Base-by-base conservation (phyloP, 2,113 vertebrate genomes). In the Amia ocellicauda region DNA sequence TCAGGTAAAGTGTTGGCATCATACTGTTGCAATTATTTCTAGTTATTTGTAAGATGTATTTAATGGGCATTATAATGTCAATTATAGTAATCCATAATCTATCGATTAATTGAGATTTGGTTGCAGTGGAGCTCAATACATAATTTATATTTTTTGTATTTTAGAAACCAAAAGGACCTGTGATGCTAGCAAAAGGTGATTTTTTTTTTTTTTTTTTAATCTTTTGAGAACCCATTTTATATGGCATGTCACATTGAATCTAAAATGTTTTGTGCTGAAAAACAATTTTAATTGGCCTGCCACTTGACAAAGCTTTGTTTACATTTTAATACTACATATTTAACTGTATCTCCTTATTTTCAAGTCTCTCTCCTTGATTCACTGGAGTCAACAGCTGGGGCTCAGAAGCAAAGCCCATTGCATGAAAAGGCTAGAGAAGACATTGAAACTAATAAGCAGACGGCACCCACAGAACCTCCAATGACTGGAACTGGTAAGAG, bases 101-200 rank as follows among this genome's bases (percentile, higher is more conserved):
- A 36, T 36, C 31, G 5, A 11, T 36, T 36, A 7, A 36, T n/a
- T n/a, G n/a, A n/a, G n/a, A n/a, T n/a, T n/a, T n/a, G n/a, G n/a
- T n/a, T n/a, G n/a, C n/a, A n/a, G n/a, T n/a, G n/a, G n/a, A n/a
- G n/a, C n/a, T 36, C 11, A 7, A 36, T 36, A 11, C 1, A 36
- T 36, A 11, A 7, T 36, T 36, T 36, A 7, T 5, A 49, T 42
- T 43, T 0, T 70, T 3, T 79, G 20, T 74, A 60, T 82, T 78
- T 73, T 80, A 96, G 92, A 87, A 87, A 50, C 66, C 82, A 74
- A 75, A 79, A 69, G 75, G 78, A 56, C 63, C 77, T 73, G 78
- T 86, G 56, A 90, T 87, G 88, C 78, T 94, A 55, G 87, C 83
- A 58, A 92, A 93, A 91, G 94, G 96, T 97, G 87, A 78, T 17